A percentile compares a stretch with the other conserved stretches of the same genome.
phyloP scores from a whole-genome alignment of 2,797 vertebrate species.

The Rhinophrynus dorsalis region DNA sequence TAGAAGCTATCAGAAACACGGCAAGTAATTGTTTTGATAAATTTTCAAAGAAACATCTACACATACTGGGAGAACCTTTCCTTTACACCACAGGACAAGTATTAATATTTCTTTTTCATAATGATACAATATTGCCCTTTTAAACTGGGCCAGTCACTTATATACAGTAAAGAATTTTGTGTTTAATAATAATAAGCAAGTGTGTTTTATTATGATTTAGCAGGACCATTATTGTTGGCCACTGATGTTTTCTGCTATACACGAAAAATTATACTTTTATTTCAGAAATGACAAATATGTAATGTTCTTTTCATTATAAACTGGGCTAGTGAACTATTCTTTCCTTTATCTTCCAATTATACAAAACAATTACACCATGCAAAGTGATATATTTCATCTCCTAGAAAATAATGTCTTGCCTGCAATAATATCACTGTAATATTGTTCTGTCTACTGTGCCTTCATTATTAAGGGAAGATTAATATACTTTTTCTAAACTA shows the following conservation, averaged over 20 bases:
- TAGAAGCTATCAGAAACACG: too few species aligned
- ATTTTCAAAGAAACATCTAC: too few species aligned
- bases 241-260: neutral
- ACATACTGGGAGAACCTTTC: too few species aligned
- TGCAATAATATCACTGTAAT: neutral
- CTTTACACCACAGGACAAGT: too few species aligned
- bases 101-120: too few species aligned
- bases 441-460: neutral
- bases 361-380: constrained; percentile 49
- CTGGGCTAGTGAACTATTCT: constrained; percentile 38
- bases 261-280: neutral
- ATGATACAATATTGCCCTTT: too few species aligned
- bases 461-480: neutral
- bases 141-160: too few species aligned
- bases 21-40: too few species aligned
- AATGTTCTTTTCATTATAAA: constrained; percentile 31
- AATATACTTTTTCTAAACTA: neutral
- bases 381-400: constrained; percentile 50
- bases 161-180: too few species aligned
- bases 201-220: too few species aligned
- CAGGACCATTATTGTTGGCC: too few species aligned
- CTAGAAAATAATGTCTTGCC: constrained; percentile 44
- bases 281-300: constrained; percentile 33
- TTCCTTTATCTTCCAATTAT: constrained; percentile 27
- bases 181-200: too few species aligned